Evolutionary conservation across 2,113 vertebrate genomes (phyloP), one percentile per base, ranked within the genome.

Genomic region (Tyrannus savana): DNA sequence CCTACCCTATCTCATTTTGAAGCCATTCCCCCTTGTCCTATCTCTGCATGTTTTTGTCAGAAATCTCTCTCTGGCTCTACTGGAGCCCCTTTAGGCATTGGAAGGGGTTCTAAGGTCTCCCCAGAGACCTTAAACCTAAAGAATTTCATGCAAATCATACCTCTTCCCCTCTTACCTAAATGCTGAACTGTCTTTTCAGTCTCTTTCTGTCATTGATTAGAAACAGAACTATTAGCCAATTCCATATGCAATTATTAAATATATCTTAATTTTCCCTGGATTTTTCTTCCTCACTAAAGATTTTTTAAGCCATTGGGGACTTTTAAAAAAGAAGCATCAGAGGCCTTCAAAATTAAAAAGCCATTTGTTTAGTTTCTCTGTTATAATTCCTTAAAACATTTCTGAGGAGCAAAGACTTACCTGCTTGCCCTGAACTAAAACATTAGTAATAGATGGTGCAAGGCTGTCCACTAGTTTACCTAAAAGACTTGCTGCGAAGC

Each of bases 401-500:
- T 97, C 95, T 97, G 85, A 90, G 88, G 90, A 94, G 58, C 86
- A 83, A 80, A 92, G 87, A 99, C 99, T 99, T 99, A 99, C 99
- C 99, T 99, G 99, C 97, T 99, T 99, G 96, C 99, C 99, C 99
- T 99, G 99, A 95, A 99, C 99, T 99, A 99, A 99, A 94, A 99
- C 98, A 98, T 99, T 99, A 99, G 99, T 99, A 98, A 99, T 99
- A 98, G 99, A 99, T 79, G 99, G 99, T 81, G 99, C 99, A 98
- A 99, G 99, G 99, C 99, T 99, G 99, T 99, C 99, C 99, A 99
- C 99, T 98, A 99, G 98, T 98, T 99, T 99, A 99, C 97, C 98
- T 99, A 99, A 99, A 97, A 99, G 98, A 98, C 99, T 99, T 96
- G 99, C 99, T 97, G 99, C 99, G 96, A 98, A 98, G 96, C 99